Evolutionary conservation across 2,888 invertebrate species (phyloP), one percentile per base, ranked within the genome.

Genomic region (Neoaliturus tenellus): DNA sequence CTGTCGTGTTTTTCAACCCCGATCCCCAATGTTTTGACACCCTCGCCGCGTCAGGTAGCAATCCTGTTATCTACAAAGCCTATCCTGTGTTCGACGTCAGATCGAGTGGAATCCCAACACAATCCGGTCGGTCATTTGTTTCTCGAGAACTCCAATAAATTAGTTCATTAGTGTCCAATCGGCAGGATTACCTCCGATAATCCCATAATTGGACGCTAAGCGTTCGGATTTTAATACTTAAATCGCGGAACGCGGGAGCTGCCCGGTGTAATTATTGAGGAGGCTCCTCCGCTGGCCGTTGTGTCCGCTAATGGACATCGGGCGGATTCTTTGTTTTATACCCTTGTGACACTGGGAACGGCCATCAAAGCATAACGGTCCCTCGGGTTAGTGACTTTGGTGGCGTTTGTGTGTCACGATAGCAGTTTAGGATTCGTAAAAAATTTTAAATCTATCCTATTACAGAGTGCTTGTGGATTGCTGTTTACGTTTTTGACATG

Each of bases 201-300:
- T 75, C 75, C 44, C 17, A 75, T 75, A 75, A 75, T 75, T 75
- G 75, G 75, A 28, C 39, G 6, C 1, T 41, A 23, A 39, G 39
- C 71, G 23, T 20, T 39, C 71, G 23, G 39, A 14, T 39, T 71
- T 14, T n/a, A 31, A 62, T 14, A 31, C 48, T 35, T 6, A 31
- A 39, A 14, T 71, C 39, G 75, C 75, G 75, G 75, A 75, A 48
- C 48, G 75, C 75, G 48, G 75, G 33, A 75, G 75, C 75, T 6
- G 71, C 20, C 20, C 20, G 41, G 4, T 14, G 44, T 75, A 75
- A 44, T 75, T 44, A 28, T 20, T 48, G 44, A 35, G 75, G 10
- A 12, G 25, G 5, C 71, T 20, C 23, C 23, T 25, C 33, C n/a
- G 2, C 69, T 35, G n/a, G n/a, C n/a, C n/a, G n/a, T n/a, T n/a